Percentiles rank a stretch among this genome's conserved stretches.
Evolutionary conservation across 2,888 invertebrate species (phyloP).

Genomic region (Ctenicera cuprea): DNA sequence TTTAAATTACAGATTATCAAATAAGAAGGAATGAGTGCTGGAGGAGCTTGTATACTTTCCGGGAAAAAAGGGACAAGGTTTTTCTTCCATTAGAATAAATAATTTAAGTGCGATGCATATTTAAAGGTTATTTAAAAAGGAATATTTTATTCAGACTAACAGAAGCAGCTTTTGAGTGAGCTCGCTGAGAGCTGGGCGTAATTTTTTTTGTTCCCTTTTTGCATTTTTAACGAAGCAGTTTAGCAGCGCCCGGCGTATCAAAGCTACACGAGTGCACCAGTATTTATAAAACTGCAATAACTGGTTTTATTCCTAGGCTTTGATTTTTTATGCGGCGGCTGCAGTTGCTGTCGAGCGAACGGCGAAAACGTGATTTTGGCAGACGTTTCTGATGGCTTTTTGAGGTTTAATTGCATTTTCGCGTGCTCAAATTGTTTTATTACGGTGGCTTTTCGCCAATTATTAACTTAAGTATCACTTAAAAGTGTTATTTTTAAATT

Average conservation of each 20-base stretch:
- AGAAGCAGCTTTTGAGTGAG: constrained; percentile 41
- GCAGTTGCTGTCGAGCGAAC: constrained; percentile 48
- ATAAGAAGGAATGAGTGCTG: too few relatives aligned
- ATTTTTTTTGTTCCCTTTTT: constrained; percentile 48
- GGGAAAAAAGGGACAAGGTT: too few relatives aligned
- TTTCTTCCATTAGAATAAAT: constrained; percentile 44
- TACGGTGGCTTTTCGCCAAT: constrained; percentile 55
- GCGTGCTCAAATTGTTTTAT: constrained; percentile 60
- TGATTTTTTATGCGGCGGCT: constrained; percentile 53
- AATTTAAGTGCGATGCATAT: constrained; percentile 45
- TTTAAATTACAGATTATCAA: too few relatives aligned
- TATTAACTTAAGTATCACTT: constrained; percentile 56
- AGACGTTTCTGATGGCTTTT: constrained; percentile 65
- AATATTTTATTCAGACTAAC: constrained; percentile 48
- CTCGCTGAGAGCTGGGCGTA: constrained; percentile 33
- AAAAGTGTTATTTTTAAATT: constrained; percentile 54
- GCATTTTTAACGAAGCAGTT: constrained; percentile 60
- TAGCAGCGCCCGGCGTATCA: constrained; percentile 55
- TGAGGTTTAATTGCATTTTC: constrained; percentile 68
- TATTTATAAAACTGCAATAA: constrained; percentile 63
- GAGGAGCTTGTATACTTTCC: too few relatives aligned
- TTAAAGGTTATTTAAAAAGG: constrained; percentile 50
- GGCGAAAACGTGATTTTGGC: constrained; percentile 62
- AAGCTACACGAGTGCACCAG: constrained; percentile 52
- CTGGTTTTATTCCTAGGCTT: constrained; percentile 60